Evolutionary conservation across 2,888 invertebrate species (phyloP), one percentile per base, ranked within the genome.

Genomic region (Drosophila pullipes): DNA sequence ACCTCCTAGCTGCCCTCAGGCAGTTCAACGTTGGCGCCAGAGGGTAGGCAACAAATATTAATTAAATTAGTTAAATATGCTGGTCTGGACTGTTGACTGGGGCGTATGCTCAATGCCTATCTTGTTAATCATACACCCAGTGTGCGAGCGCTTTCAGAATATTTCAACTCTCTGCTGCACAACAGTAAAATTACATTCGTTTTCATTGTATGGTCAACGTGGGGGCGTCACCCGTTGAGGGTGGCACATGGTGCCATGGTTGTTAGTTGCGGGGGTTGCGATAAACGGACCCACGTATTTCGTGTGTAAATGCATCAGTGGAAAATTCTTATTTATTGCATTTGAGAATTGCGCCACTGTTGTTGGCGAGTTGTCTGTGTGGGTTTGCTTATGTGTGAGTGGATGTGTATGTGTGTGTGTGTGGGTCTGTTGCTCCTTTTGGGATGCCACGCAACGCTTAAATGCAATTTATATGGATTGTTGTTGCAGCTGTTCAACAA

Each of bases 241-340:
- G 28, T 13, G 31, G 1, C 18, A 1, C 41, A 41, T 9, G 18
- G 10, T n/a, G 18, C 41, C 41, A n/a, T n/a, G 10, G n/a, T 41
- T 41, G n/a, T 10, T n/a, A 10, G 10, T 2, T 25, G 47, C 4
- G 25, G 4, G 6, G 9, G 55, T 3, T 39, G 39, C 37, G 5
- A 13, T 4, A 39, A 39, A 28, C 13, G 18, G 31, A 50, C 25
- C 41, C 63, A 67, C 67, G 50, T 50, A 49, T 63, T 35, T 59
- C 65, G 54, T 69, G 62, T 71, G 69, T 77, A 85, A 77, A 78
- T 71, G 82, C 78, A 82, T 69, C 80, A 65, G 49, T 69, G 73
- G 33, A 35, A 74, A 83, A 75, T 76, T 74, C 72, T 62, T 77
- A 91, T 81, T 84, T 80, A 88, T 86, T 83, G 84, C 91, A 74